A percentile compares a stretch with the other conserved stretches of the same genome.
These are phyloP conservation scores for Listronotus bonariensis DNA, from an alignment of 1,140 invertebrate genomes.

Conservation along the genomic window DNA sequence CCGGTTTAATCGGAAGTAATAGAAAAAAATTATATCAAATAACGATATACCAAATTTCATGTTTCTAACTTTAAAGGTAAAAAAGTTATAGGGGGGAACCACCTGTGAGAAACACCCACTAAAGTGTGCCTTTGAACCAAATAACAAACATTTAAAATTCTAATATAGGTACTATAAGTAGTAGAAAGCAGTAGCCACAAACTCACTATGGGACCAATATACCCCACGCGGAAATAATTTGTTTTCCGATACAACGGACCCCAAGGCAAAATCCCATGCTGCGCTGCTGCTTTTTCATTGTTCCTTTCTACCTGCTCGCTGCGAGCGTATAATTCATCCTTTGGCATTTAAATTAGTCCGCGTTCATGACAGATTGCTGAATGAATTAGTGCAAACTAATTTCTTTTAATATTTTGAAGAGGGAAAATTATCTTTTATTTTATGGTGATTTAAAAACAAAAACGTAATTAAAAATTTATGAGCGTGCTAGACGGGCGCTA, in stretches of 20 bases:
- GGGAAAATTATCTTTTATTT: slow-evolving; percentile 38
- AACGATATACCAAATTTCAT: too few species aligned
- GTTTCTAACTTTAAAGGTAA: too few species aligned
- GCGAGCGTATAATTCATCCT: slow-evolving; percentile 30
- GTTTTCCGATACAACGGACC: background rate
- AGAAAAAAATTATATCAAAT: too few species aligned
- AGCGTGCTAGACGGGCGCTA: background rate
- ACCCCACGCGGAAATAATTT: slow-evolving; percentile 9
- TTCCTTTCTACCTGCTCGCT: slow-evolving; percentile 18
- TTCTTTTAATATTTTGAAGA: slow-evolving; percentile 33
- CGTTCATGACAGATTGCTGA: slow-evolving; percentile 33
- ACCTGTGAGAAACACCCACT: too few species aligned
- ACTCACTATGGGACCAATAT: slow-evolving; percentile 6
- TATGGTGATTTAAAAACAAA: slow-evolving; percentile 35
- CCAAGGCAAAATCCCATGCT: slow-evolving; percentile 4
- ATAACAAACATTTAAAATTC: too few species aligned
- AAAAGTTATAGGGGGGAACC: too few species aligned
- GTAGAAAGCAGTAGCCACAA: slow-evolving; percentile 1
- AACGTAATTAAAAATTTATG: slow-evolving; percentile 35
- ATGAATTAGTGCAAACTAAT: slow-evolving; percentile 35
- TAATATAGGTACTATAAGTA: background rate
- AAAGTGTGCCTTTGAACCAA: too few species aligned
- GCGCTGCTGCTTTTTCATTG: slow-evolving; percentile 3
- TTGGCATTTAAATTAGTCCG: slow-evolving; percentile 37
- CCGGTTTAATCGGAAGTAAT: too few species aligned